Conservation (phyloP, 2,888 invertebrate genomes). For the Scaptomyza cyrtandrae region DNA sequence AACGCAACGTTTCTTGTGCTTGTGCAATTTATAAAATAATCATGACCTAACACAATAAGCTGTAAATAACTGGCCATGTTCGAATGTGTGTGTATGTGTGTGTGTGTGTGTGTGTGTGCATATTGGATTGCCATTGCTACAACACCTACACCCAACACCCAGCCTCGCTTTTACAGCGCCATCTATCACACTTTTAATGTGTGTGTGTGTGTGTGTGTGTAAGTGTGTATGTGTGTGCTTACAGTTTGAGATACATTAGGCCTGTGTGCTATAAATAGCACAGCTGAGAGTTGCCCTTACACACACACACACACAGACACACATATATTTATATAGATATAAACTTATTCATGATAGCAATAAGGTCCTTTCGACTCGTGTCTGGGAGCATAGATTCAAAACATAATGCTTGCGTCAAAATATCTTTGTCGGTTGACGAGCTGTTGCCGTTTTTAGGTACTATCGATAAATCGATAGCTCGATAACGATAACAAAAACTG, state of each 20-base stretch:
- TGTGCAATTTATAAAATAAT: slow-evolving; percentile 67
- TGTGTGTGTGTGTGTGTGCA: slow-evolving; percentile 5
- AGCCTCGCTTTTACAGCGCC: background rate
- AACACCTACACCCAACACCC: background rate
- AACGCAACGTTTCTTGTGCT: slow-evolving; percentile 51
- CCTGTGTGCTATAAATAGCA: slow-evolving; percentile 18
- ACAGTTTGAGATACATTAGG: slow-evolving; percentile 1
- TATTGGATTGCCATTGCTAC: slow-evolving; percentile 16
- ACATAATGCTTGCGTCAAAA: slow-evolving; percentile 90
- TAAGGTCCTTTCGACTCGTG: slow-evolving; percentile 86
- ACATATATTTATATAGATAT: background rate
- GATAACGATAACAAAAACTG: background rate
- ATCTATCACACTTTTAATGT: background rate
- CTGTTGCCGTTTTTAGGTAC: background rate
- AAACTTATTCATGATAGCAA: background rate
- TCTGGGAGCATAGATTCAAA: slow-evolving; percentile 95
- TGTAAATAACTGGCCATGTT: slow-evolving; percentile 56
- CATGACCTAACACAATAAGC: slow-evolving; percentile 74
- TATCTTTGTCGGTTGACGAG: background rate
- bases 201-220: slow-evolving; percentile 11
- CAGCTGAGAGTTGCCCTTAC: background rate
- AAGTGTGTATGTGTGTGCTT: slow-evolving; percentile 10
- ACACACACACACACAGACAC: background rate
- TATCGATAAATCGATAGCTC: background rate
- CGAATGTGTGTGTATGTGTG: background rate